Evolutionary conservation across 2,797 vertebrate species (phyloP).

Genomic region (Falco peregrinus): DNA sequence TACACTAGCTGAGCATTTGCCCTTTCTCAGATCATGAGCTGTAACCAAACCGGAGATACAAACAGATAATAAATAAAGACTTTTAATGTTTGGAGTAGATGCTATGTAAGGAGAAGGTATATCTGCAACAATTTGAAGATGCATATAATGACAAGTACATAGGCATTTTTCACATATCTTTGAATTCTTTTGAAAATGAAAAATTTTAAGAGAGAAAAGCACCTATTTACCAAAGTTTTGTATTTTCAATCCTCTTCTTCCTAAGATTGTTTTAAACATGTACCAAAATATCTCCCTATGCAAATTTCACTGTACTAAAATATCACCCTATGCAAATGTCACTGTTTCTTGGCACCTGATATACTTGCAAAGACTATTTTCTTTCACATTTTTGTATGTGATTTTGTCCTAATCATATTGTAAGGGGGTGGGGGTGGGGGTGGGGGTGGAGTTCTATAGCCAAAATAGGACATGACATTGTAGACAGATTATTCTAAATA

Average conservation of each 20-base stretch:
- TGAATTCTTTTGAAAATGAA: not conserved
- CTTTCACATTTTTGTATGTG: not conserved
- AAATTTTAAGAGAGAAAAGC: not conserved
- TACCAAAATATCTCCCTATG: not conserved
- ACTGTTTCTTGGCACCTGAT: not conserved
- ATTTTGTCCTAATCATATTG: too few relatives aligned
- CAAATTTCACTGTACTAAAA: not conserved
- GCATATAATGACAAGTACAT: not conserved
- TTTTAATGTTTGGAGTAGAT: not conserved
- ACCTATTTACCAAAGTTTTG: not conserved
- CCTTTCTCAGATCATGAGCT: not conserved
- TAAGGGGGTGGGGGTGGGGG: too few relatives aligned
- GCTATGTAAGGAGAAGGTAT: not conserved
- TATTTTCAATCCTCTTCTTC: not conserved
- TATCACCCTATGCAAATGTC: not conserved
- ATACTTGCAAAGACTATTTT: not conserved
- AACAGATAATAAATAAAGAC: not conserved
- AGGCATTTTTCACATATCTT: not conserved
- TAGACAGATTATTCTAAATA: not conserved
- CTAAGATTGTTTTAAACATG: not conserved
- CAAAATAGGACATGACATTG: not conserved
- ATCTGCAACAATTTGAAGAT: not conserved
- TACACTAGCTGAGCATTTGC: accelerated
- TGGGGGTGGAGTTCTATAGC: not conserved
- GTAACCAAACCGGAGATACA: not conserved